Evolutionary conservation across 2,797 vertebrate genomes (phyloP), one percentile per base, ranked within the genome.

Genomic region (Gadopsis bispinosus): DNA sequence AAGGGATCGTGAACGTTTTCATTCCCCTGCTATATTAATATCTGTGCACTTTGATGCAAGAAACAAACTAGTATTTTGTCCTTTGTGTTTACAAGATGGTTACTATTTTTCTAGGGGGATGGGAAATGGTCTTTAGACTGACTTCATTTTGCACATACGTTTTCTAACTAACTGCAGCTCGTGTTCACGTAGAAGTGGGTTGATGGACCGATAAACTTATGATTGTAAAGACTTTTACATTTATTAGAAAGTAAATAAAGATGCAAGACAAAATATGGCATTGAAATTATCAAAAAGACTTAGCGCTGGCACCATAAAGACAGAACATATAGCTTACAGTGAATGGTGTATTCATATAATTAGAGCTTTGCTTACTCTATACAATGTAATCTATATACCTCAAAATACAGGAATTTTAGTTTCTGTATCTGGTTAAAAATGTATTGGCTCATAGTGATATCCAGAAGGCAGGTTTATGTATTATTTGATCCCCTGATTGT

Each of bases 301-400:
- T 33, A 22, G 14, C 51, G 39, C 66, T 75, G 53, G 31, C 50
- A 69, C 64, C 55, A 62, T 75, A 80, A 78, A 43, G 13, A 70
- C 9, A 37, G 63, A 75, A 61, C 12, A 1, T 47, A 41, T 50
- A 84, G 54, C 62, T 77, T 75, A 79, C 53, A 81, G 55, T 80
- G 56, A 79, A 87, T 71, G 67, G 73, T 83, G 64, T 86, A 87
- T 80, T 78, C 54, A 81, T 84, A 87, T 75, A 61, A 56, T 72
- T 91, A 85, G 77, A 72, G 54, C 75, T 79, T 87, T 47, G 81
- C 66, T 79, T 79, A 85, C 19, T 80, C 73, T 53, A 65, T 68
- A 56, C 8, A 73, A 59, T 85, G 67, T 87, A 69, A 72, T 92
- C 75, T 89, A 88, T 92, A 89, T 91, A 93, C 85, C 88, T 92